These are phyloP conservation scores for Paragorgia papillata DNA, from an alignment of 92 coral and sea anemone genomes.

Conservation along the genomic window DNA sequence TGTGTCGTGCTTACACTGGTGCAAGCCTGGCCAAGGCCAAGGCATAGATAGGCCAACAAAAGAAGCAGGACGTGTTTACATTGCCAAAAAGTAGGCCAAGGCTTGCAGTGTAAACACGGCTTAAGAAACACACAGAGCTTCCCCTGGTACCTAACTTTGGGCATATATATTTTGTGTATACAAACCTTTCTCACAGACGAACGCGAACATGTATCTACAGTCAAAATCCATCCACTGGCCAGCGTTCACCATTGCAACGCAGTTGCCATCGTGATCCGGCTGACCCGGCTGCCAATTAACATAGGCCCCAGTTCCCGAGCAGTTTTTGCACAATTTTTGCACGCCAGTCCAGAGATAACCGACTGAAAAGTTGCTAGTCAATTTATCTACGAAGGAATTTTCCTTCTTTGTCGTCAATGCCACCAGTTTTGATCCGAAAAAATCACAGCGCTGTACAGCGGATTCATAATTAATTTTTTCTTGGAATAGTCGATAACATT, in stretches of 20 bases:
- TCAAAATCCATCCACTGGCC: slow-evolving; percentile 86
- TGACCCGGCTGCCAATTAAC: slow-evolving; percentile 85
- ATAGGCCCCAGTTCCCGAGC: slow-evolving; percentile 56
- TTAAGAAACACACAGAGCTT: too few relatives aligned
- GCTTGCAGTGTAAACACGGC: too few relatives aligned
- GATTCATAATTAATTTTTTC: slow-evolving; percentile 61
- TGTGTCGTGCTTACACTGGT: too few relatives aligned
- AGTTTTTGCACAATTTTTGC: slow-evolving; percentile 56
- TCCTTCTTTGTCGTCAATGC: slow-evolving; percentile 68
- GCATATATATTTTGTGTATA: background rate
- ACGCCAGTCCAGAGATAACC: slow-evolving; percentile 40
- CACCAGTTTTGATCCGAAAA: slow-evolving; percentile 61
- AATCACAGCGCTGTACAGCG: slow-evolving; percentile 67
- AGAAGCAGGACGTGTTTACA: too few relatives aligned
- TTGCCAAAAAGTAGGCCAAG: too few relatives aligned
- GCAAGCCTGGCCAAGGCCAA: too few relatives aligned
- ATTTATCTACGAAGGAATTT: slow-evolving; percentile 47
- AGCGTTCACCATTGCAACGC: slow-evolving; percentile 79
- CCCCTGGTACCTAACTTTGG: too few relatives aligned
- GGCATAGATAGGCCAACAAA: too few relatives aligned
- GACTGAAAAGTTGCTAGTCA: background rate
- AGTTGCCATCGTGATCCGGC: slow-evolving; percentile 84
- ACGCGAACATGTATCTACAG: slow-evolving; percentile 70
- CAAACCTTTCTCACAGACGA: slow-evolving; percentile 87
- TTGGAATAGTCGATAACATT: slow-evolving; percentile 64